Conservation (phyloP, 1,140 invertebrate genomes). For the Drosophila albomicans region DNA sequence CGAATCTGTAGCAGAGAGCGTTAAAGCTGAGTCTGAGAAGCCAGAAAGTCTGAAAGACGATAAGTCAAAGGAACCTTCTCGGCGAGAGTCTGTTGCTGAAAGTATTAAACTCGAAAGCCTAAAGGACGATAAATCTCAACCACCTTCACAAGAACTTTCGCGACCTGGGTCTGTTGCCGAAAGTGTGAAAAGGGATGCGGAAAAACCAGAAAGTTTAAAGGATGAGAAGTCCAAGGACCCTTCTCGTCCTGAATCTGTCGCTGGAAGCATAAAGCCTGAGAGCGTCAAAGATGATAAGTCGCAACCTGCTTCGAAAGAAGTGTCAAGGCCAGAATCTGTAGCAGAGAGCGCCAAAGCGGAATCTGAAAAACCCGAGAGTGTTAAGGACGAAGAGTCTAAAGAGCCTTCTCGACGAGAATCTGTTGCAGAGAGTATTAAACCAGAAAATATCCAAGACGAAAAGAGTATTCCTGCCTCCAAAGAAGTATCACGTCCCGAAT, state of each 20-base stretch:
- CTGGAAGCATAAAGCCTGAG: conserved; percentile 43
- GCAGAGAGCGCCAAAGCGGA: conserved; percentile 44
- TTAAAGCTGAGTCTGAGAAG: conserved; percentile 29
- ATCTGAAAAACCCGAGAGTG: conserved; percentile 26
- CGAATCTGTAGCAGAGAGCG: conserved; percentile 42
- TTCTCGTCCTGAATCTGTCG: conserved; percentile 29
- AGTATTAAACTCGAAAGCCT: conserved; percentile 18
- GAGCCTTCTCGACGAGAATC: conserved; percentile 58
- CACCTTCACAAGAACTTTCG: conserved; percentile 38
- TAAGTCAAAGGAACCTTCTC: conserved; percentile 57
- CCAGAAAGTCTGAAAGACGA: conserved; percentile 33
- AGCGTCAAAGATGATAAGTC: conserved; percentile 33
- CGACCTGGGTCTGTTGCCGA: conserved; percentile 26
- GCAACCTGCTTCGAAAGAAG: conserved; percentile 33
- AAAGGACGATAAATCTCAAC: conserved; percentile 29
- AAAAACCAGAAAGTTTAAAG: conserved; percentile 12
- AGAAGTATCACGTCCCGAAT: conserved; percentile 40
- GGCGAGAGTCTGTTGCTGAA: conserved; percentile 48
- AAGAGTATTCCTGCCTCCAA: conserved; percentile 30
- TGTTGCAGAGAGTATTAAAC: conserved; percentile 3
- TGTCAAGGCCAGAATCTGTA: conserved; percentile 43
- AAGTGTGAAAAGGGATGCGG: conserved; percentile 29
- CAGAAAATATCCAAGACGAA: conserved; percentile 33
- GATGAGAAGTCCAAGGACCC: conserved; percentile 17
- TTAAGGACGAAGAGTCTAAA: conserved; percentile 20